Evolutionary conservation across 2,888 invertebrate species (phyloP).

Genomic region (Pristionchus fissidentatus): DNA sequence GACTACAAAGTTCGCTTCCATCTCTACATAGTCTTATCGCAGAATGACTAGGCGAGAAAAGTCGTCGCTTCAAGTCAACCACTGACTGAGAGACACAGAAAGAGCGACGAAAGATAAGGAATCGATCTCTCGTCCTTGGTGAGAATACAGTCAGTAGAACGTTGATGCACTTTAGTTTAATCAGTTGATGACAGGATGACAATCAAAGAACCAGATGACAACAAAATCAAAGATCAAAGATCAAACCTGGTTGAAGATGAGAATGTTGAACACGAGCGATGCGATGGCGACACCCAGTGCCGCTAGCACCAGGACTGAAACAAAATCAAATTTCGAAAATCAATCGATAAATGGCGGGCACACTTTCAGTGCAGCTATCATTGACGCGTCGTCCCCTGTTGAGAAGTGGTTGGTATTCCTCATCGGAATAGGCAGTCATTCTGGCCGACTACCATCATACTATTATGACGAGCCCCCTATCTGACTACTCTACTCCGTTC

Average conservation of each 20-base stretch:
- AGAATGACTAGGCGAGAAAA: neutral
- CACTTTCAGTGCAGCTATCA: neutral
- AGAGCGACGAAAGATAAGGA: slow-evolving; percentile 17
- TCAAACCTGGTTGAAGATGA: slow-evolving; percentile 46
- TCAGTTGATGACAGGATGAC: neutral
- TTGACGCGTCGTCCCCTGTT: slow-evolving; percentile 8
- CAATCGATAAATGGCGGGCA: neutral
- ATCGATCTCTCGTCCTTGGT: slow-evolving; percentile 12
- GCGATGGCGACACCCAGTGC: slow-evolving; percentile 49
- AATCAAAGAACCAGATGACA: neutral
- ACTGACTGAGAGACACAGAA: too few species aligned
- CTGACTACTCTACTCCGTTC: too few species aligned
- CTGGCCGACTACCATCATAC: slow-evolving; percentile 57
- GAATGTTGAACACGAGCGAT: slow-evolving; percentile 49
- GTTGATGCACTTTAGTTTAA: neutral
- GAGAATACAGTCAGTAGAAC: neutral
- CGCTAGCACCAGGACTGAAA: slow-evolving; percentile 46
- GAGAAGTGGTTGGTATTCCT: slow-evolving; percentile 9
- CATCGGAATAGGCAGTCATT: neutral
- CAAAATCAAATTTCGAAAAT: neutral
- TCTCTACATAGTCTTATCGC: neutral
- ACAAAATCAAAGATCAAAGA: slow-evolving; percentile 7
- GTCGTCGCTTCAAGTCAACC: neutral
- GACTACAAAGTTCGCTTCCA: slow-evolving; percentile 14
- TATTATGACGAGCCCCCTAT: too few species aligned